Evolutionary conservation across 1,140 invertebrate genomes (phyloP).

Genomic region (Cotesia typhae): DNA sequence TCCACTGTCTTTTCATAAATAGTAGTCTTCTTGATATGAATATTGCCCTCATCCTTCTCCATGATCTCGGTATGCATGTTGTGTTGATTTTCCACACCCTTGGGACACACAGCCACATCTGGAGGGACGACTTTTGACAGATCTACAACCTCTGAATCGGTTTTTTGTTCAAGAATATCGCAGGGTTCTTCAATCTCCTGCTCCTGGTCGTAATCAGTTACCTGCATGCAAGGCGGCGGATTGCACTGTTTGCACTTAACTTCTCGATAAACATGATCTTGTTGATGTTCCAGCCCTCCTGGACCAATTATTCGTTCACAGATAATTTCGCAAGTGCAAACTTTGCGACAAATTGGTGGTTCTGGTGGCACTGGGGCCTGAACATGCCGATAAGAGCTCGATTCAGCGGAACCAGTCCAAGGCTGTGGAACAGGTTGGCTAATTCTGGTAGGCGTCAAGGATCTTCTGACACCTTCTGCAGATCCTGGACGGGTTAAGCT

Average conservation of each 20-base stretch:
- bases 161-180: conserved; percentile 45
- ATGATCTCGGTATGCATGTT: conserved; percentile 59
- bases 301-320: conserved; percentile 44
- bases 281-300: conserved; percentile 49
- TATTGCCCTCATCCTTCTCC: conserved; percentile 58
- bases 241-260: conserved; percentile 40
- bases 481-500: conserved; percentile 52
- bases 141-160: conserved; percentile 47
- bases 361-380: conserved; percentile 41
- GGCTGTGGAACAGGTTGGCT: conserved; percentile 59
- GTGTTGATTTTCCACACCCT: conserved; percentile 58
- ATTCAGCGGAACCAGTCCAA: conserved; percentile 55
- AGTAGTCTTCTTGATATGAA: conserved; percentile 60
- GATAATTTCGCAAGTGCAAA: conserved; percentile 48
- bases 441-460: conserved; percentile 61
- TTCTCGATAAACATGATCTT: conserved; percentile 52
- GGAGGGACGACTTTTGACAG: conserved; percentile 51
- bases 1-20: conserved; percentile 61
- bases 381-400: conserved; percentile 52
- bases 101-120: conserved; percentile 52
- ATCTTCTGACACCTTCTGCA: conserved; percentile 56
- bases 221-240: conserved; percentile 30
- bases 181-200: conserved; percentile 38
- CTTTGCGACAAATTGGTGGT: conserved; percentile 47
- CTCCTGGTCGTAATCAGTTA: conserved; percentile 30